Base-by-base conservation (phyloP, 1,140 invertebrate species). In the Lethrus apterus region DNA sequence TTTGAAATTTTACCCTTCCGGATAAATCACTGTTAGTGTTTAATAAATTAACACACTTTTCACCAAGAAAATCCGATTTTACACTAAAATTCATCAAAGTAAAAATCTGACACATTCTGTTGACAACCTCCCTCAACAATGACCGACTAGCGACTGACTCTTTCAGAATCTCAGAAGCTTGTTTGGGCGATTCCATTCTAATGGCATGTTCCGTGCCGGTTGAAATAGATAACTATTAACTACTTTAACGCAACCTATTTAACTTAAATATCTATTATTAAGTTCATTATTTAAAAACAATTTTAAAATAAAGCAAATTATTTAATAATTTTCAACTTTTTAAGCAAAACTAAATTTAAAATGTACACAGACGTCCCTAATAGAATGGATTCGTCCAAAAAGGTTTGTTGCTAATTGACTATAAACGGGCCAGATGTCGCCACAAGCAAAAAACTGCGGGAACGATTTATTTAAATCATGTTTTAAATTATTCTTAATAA, bases 101-200 rank as follows among this genome's bases (percentile, higher is more conserved):
- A 57, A 62, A 65, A 61, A 50, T 63, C 51, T 61, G 60, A 66
- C 53, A 63, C 64, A 66, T 66, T 64, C 58, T 65, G 63, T 62
- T 56, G 49, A 47, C 48, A 58, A 65, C 64, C 55, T 58, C 56
- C 51, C 54, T 47, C 48, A 48, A 56, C 62, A 51, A 50, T 58
- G 58, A 62, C 62, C 61, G 64, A 62, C 59, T 65, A 56, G 58
- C 63, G 64, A 66, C 64, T 66, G 63, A 54, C 61, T 61, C 56
- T 51, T 59, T 54, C 48, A 55, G 56, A 58, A 64, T 65, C 58
- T 59, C 59, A 48, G 57, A 61, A 66, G 64, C 64, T 66, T 66
- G 64, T 66, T 66, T 66, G 63, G 64, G 51, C 56, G 56, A 58
- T 52, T 58, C 57, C 58, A 64, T 46, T 52, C 21, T 51, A 48